Percentiles rank a stretch among this genome's conserved stretches.
Conservation (phyloP, 2,888 invertebrate species). For the Lamellibrachia satsuma region DNA sequence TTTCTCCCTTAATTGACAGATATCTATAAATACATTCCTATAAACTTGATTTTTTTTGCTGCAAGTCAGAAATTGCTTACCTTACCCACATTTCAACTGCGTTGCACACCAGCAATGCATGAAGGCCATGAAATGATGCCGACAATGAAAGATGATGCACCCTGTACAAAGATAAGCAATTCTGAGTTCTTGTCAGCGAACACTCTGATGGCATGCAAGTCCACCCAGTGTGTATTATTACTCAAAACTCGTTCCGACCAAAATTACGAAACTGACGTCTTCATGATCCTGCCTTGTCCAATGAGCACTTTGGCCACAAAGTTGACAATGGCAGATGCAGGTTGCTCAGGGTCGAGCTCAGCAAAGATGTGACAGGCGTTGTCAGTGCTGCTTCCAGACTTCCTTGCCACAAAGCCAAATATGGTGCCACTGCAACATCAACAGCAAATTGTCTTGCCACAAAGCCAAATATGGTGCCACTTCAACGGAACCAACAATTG, state of each 20-base stretch:
- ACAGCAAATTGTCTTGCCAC: slow-evolving; percentile 83
- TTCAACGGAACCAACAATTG: slow-evolving; percentile 70
- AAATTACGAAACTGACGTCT: slow-evolving; percentile 3
- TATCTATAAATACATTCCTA: slow-evolving; percentile 17
- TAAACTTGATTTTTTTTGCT: neutral
- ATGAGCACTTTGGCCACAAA: slow-evolving; percentile 68
- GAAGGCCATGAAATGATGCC: slow-evolving; percentile 8
- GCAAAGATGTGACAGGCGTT: slow-evolving; percentile 98
- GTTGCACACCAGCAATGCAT: slow-evolving; percentile 1
- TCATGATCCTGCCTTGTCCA: slow-evolving; percentile 34
- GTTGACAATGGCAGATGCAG: slow-evolving; percentile 90
- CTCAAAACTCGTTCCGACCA: neutral
- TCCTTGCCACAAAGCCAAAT: slow-evolving; percentile 94
- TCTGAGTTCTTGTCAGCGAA: neutral
- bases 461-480: slow-evolving; percentile 85
- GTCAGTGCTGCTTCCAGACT: slow-evolving; percentile 84
- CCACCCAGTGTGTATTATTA: neutral
- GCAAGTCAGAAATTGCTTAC: neutral
- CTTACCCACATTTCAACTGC: neutral
- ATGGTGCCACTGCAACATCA: slow-evolving; percentile 69
- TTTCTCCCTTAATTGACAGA: neutral
- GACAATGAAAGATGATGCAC: slow-evolving; percentile 12
- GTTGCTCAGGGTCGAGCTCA: slow-evolving; percentile 89
- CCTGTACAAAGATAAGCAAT: neutral
- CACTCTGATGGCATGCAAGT: neutral